Evolutionary conservation across 2,797 vertebrate genomes (phyloP).

Genomic region (Coluber constrictor): DNA sequence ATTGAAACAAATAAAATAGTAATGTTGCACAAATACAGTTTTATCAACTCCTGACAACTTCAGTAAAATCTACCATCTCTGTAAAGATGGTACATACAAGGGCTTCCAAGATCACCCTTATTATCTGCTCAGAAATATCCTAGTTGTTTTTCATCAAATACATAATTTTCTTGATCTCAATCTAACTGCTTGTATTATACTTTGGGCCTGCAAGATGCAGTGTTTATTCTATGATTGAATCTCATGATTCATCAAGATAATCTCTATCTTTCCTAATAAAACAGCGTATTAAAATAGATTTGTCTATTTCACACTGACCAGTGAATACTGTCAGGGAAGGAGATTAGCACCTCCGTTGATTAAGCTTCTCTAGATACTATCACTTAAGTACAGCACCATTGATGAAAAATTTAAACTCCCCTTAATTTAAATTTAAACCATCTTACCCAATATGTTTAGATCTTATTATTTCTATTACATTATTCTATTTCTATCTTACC

Average conservation of each 20-base stretch:
- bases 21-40: not conserved
- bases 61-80: not conserved
- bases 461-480: not conserved
- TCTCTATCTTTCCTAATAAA: not conserved
- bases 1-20: not conserved
- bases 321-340: not conserved
- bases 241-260: not conserved
- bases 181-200: not conserved
- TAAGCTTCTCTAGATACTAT: not conserved
- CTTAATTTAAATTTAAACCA: not conserved
- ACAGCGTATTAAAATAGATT: not conserved
- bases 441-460: not conserved
- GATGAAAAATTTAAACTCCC: not conserved
- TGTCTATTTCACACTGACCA: not conserved
- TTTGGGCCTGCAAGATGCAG: not conserved
- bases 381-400: not conserved
- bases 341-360: not conserved
- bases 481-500: not conserved
- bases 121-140: not conserved
- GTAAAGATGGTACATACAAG: too few species aligned
- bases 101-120: not conserved
- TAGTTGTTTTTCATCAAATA: not conserved
- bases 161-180: not conserved
- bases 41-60: not conserved
- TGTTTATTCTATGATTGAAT: not conserved